Percentiles rank a stretch among this genome's conserved stretches.
These are phyloP conservation scores for Ceraclea dissimilis DNA, from an alignment of 2,888 invertebrate genomes.

Conservation along the genomic window DNA sequence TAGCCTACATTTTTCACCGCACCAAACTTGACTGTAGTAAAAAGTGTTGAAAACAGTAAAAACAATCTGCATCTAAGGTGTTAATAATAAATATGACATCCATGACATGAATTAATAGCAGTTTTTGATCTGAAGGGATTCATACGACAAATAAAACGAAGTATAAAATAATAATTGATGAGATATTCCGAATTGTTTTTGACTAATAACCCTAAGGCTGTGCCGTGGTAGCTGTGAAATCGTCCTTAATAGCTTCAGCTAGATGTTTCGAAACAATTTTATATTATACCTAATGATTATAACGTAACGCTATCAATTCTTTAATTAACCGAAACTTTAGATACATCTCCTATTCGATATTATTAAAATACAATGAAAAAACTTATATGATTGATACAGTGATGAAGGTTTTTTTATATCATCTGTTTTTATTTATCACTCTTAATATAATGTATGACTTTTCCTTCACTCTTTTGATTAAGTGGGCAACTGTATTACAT, in stretches of 20 bases:
- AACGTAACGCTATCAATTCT: not conserved
- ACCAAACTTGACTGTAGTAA: too few species aligned
- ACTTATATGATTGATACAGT: not conserved
- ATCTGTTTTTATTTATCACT: not conserved
- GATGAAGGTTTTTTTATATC: not conserved
- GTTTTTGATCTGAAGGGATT: not conserved
- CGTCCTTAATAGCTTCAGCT: not conserved
- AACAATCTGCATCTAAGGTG: too few species aligned
- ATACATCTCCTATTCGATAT: too few species aligned
- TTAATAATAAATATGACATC: too few species aligned
- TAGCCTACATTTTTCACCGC: too few species aligned
- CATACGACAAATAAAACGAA: not conserved
- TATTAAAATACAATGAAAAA: too few species aligned
- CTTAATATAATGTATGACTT: too few species aligned
- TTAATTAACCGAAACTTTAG: not conserved
- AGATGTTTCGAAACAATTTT: not conserved
- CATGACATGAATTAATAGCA: too few species aligned
- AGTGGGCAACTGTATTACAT: too few species aligned
- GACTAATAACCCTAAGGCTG: not conserved
- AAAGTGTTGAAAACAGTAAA: too few species aligned
- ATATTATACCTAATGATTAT: not conserved
- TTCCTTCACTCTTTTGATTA: too few species aligned
- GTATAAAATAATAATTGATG: not conserved
- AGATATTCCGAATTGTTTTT: not conserved
- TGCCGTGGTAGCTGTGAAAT: constrained; percentile 1